Evolutionary conservation across 1,140 invertebrate genomes (phyloP).

Genomic region (Ericerus pela): DNA sequence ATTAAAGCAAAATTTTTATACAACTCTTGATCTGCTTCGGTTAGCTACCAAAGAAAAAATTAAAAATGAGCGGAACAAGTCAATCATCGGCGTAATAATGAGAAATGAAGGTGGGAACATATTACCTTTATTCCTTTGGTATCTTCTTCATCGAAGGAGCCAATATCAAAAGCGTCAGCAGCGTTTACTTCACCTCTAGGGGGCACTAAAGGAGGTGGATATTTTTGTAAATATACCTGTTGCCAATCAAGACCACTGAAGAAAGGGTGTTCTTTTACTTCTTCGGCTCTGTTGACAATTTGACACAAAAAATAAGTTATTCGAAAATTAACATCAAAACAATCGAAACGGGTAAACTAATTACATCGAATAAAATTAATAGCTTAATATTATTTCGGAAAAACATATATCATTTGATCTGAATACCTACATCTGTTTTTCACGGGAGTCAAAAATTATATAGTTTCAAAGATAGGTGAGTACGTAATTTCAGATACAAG

Average conservation of each 20-base stretch:
- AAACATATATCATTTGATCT: too few relatives aligned
- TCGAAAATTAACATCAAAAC: neutral
- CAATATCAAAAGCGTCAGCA: slow-evolving; percentile 99
- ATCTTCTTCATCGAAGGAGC: slow-evolving; percentile 99
- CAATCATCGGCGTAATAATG: neutral
- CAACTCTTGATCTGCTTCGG: slow-evolving; percentile 91
- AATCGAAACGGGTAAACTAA: neutral
- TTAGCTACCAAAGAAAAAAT: slow-evolving; percentile 42
- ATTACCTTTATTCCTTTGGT: slow-evolving; percentile 93
- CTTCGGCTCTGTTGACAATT: slow-evolving; percentile 61
- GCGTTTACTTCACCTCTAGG: slow-evolving; percentile 98
- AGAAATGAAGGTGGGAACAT: neutral
- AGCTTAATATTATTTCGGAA: neutral
- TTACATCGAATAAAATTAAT: too few relatives aligned
- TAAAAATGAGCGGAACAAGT: neutral
- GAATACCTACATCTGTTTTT: too few relatives aligned
- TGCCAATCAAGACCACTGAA: slow-evolving; percentile 98
- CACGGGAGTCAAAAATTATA: too few relatives aligned
- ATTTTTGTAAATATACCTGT: slow-evolving; percentile 94
- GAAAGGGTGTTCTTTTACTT: slow-evolving; percentile 95
- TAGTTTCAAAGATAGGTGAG: too few relatives aligned
- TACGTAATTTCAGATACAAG: too few relatives aligned
- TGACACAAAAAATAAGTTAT: slow-evolving; percentile 8
- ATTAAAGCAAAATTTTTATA: slow-evolving; percentile 98
- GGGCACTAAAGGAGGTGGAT: slow-evolving; percentile 92